Evolutionary conservation across 2,888 invertebrate genomes (phyloP), one percentile per base, ranked within the genome.

Genomic region (Philopedon plagiatum): DNA sequence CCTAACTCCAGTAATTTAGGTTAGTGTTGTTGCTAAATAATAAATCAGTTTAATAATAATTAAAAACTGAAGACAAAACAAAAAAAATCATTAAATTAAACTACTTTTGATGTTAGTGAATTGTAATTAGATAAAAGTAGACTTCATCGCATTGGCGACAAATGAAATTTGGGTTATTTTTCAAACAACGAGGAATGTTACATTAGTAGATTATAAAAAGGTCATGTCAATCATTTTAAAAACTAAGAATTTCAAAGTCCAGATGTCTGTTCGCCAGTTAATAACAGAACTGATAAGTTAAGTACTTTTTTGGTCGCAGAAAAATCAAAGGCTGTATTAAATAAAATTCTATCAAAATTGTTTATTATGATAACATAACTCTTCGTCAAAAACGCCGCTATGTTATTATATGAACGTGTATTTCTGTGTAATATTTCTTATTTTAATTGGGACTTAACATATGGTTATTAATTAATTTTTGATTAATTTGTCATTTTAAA

Each of bases 221-320:
- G 57, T 66, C 66, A 34, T 32, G 44, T 46, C 66, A 66, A 46
- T 18, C 5, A 44, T 65, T 15, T 54, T 21, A 26, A 51, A 34
- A 56, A 64, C 34, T 39, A 51, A 15, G 56, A n/a, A 23, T 21
- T 34, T 54, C 54, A 41, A 62, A 32, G 32, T 26, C 15, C 15
- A 44, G 3, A 65, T 57, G 41, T 44, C 8, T 18, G 21, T 37
- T 60, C 13, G 19, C 7, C 51, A 15, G 13, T 56, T 37, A 11
- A 26, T 23, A 18, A 26, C 5, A 39, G 29, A 44, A 70, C n/a
- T 23, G 58, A 70, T 58, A 69, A 62, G 13, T n/a, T n/a, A n/a
- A n/a, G n/a, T n/a, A 11, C 5, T 29, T 41, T 7, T 69, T 69
- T 69, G 61, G 63, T 58, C 19, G 62, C 18, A 8, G 37, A 56